Percentiles rank a stretch among this genome's conserved stretches.
Conservation (phyloP, 2,113 vertebrate genomes). For the Rafetus swinhoei region DNA sequence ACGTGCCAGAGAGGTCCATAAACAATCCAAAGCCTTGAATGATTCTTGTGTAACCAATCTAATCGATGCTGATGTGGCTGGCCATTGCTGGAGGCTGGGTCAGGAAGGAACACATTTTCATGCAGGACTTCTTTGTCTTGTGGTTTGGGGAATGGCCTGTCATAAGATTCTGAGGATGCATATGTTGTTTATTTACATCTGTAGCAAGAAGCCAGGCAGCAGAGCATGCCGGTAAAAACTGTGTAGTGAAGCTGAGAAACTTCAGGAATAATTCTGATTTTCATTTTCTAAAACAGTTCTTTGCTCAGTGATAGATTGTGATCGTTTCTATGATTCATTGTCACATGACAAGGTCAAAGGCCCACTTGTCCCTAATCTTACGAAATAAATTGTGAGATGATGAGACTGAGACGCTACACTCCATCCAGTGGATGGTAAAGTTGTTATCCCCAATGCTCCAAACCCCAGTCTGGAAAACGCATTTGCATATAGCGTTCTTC, state of each 20-base stretch:
- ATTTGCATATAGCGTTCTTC: background rate
- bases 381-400: background rate
- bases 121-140: fast-evolving
- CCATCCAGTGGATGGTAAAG: background rate
- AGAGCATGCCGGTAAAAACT: background rate
- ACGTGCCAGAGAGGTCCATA: background rate
- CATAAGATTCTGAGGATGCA: background rate
- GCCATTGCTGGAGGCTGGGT: fast-evolving
- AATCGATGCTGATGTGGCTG: fast-evolving
- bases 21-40: background rate
- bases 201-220: background rate
- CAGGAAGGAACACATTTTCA: fast-evolving
- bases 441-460: background rate
- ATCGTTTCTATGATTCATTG: background rate
- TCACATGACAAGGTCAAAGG: background rate
- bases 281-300: background rate
- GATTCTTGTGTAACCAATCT: background rate
- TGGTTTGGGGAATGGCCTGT: background rate
- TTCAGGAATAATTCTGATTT: background rate
- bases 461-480: background rate
- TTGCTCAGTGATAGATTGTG: background rate
- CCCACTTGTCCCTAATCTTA: background rate
- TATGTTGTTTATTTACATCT: background rate
- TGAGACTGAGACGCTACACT: background rate
- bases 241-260: background rate